Base-by-base conservation (phyloP, 1,140 invertebrate species). In the Penaeus chinensis region DNA sequence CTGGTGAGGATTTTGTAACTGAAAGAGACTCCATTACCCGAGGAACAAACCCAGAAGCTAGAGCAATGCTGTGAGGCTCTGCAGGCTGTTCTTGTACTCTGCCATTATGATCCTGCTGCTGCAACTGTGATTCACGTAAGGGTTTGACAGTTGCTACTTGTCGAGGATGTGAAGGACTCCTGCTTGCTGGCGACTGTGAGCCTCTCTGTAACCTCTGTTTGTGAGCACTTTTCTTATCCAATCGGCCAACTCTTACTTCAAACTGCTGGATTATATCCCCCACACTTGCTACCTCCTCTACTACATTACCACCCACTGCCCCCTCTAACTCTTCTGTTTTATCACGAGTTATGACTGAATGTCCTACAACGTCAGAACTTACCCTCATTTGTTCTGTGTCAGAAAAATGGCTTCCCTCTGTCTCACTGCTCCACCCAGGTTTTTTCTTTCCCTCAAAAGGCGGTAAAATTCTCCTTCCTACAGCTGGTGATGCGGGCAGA, bases 181-280 rank as follows among this genome's bases (percentile, higher is more conserved):
- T 71, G 60, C 47, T 61, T 20, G 80, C 24, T 24, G 85, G 80
- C 18, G 85, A 82, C 47, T 77, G 85, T 37, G 79, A 16, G 42
- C 60, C 60, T 22, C 69, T 69, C 61, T 47, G 66, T 77, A 77
- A 42, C 74, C 81, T 87, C 24, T 63, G 85, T 74, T 71, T 76
- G 37, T 37, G 32, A 63, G 69, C n/a, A 82, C n/a, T 87, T 32
- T 37, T 66, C 61, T 82, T 87, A 18, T 82, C 79, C 16, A 19
- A 2, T 54, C 47, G 66, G 18, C 61, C 79, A 71, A 87, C 65
- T 63, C 71, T 81, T 71, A 69, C 85, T 60, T 87, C 85, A 77
- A 87, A 87, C 66, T 87, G 65, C n/a, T 87, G 85, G 62, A 87
- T 87, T 71, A 87, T 87, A 60, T 87, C 85, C 37, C 85, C n/a